Conservation (phyloP, 2,797 vertebrate species). For the Phoeniculus purpureus region DNA sequence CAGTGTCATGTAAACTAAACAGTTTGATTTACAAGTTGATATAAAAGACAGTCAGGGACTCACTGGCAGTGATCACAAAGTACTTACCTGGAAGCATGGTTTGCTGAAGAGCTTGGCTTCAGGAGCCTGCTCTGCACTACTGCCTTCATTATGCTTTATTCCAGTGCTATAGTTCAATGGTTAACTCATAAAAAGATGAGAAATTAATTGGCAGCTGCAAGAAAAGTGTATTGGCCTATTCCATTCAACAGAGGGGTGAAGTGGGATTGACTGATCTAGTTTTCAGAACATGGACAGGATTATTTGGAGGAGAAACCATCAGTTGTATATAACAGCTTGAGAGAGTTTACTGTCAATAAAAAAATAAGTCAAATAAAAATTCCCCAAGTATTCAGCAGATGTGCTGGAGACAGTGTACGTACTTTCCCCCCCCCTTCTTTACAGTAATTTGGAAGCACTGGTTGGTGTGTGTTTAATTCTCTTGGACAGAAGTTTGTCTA, state of each 20-base stretch:
- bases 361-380: not conserved
- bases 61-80: not conserved
- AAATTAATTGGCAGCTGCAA: not conserved
- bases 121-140: not conserved
- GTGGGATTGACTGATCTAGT: not conserved
- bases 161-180: not conserved
- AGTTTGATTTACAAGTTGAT: not conserved
- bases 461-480: not conserved
- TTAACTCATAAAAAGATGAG: not conserved
- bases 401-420: not conserved
- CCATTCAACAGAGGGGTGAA: not conserved
- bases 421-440: not conserved
- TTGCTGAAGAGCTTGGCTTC: not conserved
- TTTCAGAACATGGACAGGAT: not conserved
- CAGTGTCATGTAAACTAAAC: not conserved
- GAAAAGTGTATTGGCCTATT: not conserved
- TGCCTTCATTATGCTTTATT: not conserved
- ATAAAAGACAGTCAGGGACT: not conserved
- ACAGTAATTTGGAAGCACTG: not conserved
- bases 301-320: not conserved
- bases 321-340: not conserved
- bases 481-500: not conserved
- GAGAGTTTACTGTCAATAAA: not conserved
- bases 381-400: not conserved
- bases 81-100: conserved; percentile 4